Base-by-base conservation (phyloP, 2,888 invertebrate species). In the Phyto melanocephala region DNA sequence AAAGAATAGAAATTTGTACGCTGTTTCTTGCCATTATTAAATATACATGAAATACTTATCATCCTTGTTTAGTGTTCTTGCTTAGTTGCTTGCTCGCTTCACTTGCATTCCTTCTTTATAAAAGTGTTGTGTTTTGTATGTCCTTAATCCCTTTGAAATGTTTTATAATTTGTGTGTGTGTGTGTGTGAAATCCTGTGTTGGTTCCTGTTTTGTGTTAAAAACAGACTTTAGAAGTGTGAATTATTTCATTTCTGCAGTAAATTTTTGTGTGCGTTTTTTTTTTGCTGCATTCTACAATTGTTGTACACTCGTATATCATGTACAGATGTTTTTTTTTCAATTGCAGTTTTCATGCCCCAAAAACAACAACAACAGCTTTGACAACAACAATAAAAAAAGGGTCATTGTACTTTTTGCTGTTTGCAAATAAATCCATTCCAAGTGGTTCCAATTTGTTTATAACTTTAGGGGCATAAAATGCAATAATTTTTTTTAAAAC, bases 341-440 rank as follows among this genome's bases (percentile, higher is more conserved):
- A 15, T 77, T 68, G 60, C 50, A 68, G 13, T 17, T 70, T 60
- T 50, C 62, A 54, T 54, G 60, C 33, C 45, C 68, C 42, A 22
- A 28, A 54, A 45, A 8, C 33, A 60, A 28, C 50, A 76, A 22
- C 37, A 63, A 47, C 4, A 58, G 8, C 17, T n/a, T n/a, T 28
- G 28, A 37, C 35, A 52, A 35, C 37, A 58, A 11, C 47, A 67
- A 67, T 10, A 37, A 42, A 8, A 35, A 52, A 13, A 28, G 50
- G 77, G 52, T 77, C 77, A 77, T 77, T 77, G 77, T 52, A 70
- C 77, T 62, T 77, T 77, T 77, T 24, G 77, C 70, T 68, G 62
- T 62, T 28, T 77, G 60, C 45, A 45, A 35, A 68, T 68, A 28
- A 70, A 77, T 70, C 77, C 70, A 54, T 77, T 70, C 17, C 42